A percentile compares a stretch with the other conserved stretches of the same genome.
Conservation (phyloP, 2,113 vertebrate species). For the Nanorana parkeri region DNA sequence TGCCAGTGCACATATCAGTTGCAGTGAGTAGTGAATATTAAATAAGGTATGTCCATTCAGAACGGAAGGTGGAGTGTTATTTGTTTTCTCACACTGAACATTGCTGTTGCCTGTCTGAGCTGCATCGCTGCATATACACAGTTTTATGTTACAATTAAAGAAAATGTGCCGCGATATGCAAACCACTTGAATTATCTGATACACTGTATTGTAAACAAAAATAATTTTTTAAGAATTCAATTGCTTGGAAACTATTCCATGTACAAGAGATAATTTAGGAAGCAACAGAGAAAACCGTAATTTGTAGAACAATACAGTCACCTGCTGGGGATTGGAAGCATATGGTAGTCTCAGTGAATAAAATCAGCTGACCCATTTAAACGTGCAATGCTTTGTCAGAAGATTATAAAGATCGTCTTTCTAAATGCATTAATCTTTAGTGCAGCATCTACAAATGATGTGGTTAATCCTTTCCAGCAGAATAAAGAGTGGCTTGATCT, state of each 20-base stretch:
- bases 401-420: constrained; percentile 59
- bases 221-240: background rate
- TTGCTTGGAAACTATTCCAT: background rate
- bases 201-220: constrained; percentile 8
- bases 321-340: constrained; percentile 55
- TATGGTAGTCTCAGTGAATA: constrained; percentile 58
- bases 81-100: no score
- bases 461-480: constrained; percentile 63
- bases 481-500: constrained; percentile 59
- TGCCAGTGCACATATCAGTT: no score
- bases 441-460: constrained; percentile 62
- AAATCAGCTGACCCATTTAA: constrained; percentile 61
- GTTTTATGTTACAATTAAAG: no score
- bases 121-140: no score
- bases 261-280: background rate
- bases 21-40: no score
- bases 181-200: background rate
- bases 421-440: constrained; percentile 67
- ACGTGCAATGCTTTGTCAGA: constrained; percentile 62
- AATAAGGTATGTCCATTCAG: no score
- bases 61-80: no score
- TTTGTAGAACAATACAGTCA: constrained; percentile 57
- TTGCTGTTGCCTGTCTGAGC: no score
- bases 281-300: constrained; percentile 32
- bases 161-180: background rate